These are phyloP conservation scores for Thereva nobilitata DNA, from an alignment of 2,888 invertebrate species.

Conservation along the genomic window DNA sequence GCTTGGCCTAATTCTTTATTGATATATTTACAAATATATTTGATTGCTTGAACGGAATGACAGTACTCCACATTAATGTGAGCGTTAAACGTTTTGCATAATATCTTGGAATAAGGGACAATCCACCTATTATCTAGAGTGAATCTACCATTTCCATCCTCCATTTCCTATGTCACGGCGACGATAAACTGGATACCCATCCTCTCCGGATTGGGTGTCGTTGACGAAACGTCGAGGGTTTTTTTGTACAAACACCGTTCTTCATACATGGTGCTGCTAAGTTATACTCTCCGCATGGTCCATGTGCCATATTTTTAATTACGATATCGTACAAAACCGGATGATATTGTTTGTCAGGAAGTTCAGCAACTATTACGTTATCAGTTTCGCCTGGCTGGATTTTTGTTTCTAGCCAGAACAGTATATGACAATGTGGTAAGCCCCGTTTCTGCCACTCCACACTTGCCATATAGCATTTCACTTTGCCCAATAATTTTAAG, in stretches of 20 bases:
- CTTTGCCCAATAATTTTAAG: not conserved
- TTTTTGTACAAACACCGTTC: conserved; percentile 1
- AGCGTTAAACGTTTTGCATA: not conserved
- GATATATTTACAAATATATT: conserved; percentile 12
- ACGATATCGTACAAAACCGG: conserved; percentile 45
- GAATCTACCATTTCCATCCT: no score
- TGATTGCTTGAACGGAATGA: not conserved
- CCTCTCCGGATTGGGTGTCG: not conserved
- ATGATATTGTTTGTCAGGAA: conserved; percentile 34
- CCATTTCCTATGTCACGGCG: no score
- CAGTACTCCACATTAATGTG: not conserved
- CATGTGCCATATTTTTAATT: conserved; percentile 51
- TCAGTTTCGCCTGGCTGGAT: conserved; percentile 45
- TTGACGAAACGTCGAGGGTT: not conserved
- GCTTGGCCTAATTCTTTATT: not conserved
- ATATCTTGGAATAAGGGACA: not conserved
- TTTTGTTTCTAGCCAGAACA: conserved; percentile 47
- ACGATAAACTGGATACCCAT: not conserved
- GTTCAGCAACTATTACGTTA: conserved; percentile 38
- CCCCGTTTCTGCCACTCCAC: conserved; percentile 48
- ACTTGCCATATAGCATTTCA: conserved; percentile 40
- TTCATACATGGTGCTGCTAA: conserved; percentile 1
- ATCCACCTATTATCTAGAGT: conserved; percentile 7
- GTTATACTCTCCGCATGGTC: conserved; percentile 30
- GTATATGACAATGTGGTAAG: conserved; percentile 46